Conservation (phyloP, 1,140 invertebrate genomes). For the Papilio xuthus region DNA sequence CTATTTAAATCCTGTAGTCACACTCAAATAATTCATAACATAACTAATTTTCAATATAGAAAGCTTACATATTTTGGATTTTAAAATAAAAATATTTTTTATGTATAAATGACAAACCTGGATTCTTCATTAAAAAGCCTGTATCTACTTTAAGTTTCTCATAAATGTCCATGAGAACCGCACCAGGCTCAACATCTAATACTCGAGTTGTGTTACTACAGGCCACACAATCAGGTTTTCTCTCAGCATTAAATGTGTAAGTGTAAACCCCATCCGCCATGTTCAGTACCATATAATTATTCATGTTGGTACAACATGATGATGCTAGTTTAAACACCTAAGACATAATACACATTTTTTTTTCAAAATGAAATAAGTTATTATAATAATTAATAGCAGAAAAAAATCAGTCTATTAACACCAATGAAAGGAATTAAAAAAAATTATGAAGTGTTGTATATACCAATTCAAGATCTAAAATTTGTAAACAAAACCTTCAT, state of each 20-base stretch:
- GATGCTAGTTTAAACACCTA: constrained; percentile 97
- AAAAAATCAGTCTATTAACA: not conserved
- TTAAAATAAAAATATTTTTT: no score
- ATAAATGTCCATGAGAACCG: constrained; percentile 93
- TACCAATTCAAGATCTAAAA: not conserved
- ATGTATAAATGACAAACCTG: constrained; percentile 75
- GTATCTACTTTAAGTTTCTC: constrained; percentile 88
- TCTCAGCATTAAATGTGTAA: constrained; percentile 96
- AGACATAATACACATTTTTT: constrained; percentile 6
- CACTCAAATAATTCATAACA: no score
- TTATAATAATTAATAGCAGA: not conserved
- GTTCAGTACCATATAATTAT: constrained; percentile 99
- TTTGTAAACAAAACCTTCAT: no score
- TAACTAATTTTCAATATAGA: no score
- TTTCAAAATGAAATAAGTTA: no score
- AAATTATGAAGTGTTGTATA: not conserved
- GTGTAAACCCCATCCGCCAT: constrained; percentile 98
- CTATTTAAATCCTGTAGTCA: no score
- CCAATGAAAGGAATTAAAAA: no score
- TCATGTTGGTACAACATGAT: constrained; percentile 93
- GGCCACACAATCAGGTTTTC: constrained; percentile 91
- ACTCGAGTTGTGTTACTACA: constrained; percentile 90
- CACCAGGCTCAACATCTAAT: constrained; percentile 86
- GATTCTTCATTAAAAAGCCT: constrained; percentile 93
- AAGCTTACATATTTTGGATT: no score